Conservation (phyloP, 2,888 invertebrate genomes). For the Dynastes maya region DNA sequence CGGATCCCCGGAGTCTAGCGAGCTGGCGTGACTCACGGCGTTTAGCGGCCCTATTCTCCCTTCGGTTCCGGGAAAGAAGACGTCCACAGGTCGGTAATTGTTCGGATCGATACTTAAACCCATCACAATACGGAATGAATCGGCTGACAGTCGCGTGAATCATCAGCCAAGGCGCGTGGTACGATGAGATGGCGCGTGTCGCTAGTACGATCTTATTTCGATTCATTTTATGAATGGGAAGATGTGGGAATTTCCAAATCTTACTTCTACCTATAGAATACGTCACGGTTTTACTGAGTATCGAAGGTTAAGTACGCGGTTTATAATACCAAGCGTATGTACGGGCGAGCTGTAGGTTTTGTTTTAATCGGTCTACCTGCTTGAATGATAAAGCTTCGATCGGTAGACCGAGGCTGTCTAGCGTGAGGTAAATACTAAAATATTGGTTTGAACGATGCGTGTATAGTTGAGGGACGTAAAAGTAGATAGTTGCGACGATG, state of each 20-base stretch:
- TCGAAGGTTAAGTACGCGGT: no score
- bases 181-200: not conserved
- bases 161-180: constrained; percentile 30
- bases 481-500: no score
- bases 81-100: constrained; percentile 43
- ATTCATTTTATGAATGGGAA: constrained; percentile 31
- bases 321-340: not conserved
- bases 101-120: constrained; percentile 49
- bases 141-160: constrained; percentile 35
- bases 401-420: no score
- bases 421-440: no score
- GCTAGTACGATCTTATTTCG: not conserved
- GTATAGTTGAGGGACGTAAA: no score
- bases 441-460: no score
- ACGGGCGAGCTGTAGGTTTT: not conserved
- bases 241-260: constrained; percentile 25
- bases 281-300: no score
- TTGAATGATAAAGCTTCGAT: no score
- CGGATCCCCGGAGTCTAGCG: constrained; percentile 44
- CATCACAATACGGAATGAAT: not conserved
- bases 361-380: no score
- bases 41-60: constrained; percentile 12
- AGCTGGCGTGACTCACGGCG: constrained; percentile 30
- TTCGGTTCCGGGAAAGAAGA: constrained; percentile 14
- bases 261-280: not conserved